These are phyloP conservation scores for Paracanthobrama guichenoti DNA, from an alignment of 2,113 vertebrate species.

Conservation along the genomic window DNA sequence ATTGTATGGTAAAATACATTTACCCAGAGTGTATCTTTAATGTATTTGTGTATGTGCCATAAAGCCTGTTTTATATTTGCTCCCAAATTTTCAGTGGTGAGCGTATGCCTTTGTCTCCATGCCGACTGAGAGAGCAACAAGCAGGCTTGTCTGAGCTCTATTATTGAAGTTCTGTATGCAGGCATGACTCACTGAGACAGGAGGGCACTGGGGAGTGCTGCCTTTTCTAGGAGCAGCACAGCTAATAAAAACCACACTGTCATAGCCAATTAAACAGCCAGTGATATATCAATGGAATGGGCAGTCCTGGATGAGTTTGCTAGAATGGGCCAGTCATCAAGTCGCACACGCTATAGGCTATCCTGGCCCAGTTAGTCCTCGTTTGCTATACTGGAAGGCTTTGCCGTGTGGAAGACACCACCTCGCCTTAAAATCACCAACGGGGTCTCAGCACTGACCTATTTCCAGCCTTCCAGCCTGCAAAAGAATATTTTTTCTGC, in stretches of 20 bases:
- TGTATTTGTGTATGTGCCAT: slow-evolving; percentile 8
- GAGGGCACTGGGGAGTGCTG: slow-evolving; percentile 36
- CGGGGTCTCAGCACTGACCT: slow-evolving; percentile 53
- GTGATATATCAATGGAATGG: slow-evolving; percentile 41
- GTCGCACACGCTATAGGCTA: not conserved
- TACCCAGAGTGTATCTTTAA: slow-evolving; percentile 13
- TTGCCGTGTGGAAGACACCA: slow-evolving; percentile 12
- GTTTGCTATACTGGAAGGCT: not conserved
- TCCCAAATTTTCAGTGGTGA: slow-evolving; percentile 1
- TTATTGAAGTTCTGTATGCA: slow-evolving; percentile 45
- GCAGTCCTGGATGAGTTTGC: slow-evolving; percentile 19
- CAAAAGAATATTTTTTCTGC: slow-evolving; percentile 40
- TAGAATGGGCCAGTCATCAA: slow-evolving; percentile 25
- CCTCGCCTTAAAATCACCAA: slow-evolving; percentile 15
- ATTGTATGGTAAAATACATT: slow-evolving; percentile 17
- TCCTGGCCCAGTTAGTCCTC: not conserved
- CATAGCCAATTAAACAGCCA: slow-evolving; percentile 45
- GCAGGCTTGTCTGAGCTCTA: slow-evolving; percentile 24
- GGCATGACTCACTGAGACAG: slow-evolving; percentile 41
- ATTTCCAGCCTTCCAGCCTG: slow-evolving; percentile 47
- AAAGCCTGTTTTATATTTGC: slow-evolving; percentile 24
- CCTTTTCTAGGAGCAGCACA: slow-evolving; percentile 25
- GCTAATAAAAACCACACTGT: slow-evolving; percentile 41
- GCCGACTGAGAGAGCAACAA: not conserved
- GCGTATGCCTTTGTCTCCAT: slow-evolving; percentile 13